phyloP scores from a whole-genome alignment of 2,888 invertebrate species.

The Atethmia centrago region DNA sequence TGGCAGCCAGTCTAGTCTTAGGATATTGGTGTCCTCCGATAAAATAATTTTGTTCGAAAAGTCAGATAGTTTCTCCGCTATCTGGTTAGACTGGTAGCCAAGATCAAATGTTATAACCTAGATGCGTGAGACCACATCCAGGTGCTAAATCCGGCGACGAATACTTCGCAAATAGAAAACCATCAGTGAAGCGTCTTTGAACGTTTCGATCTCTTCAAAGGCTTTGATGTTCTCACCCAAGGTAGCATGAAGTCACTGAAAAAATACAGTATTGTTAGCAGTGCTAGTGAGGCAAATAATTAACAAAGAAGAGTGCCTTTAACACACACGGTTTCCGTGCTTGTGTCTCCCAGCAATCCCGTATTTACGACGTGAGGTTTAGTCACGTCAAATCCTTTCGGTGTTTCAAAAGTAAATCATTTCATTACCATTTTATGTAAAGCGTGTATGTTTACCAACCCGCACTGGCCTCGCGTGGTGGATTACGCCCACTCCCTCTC shows the following conservation, averaged over 20 bases:
- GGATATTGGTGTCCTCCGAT: neutral
- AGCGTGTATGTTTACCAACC: neutral
- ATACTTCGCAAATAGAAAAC: conserved; percentile 25
- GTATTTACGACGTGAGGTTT: neutral
- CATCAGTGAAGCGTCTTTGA: conserved; percentile 83
- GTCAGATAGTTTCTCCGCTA: neutral
- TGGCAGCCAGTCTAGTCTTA: conserved; percentile 17
- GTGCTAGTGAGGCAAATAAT: neutral
- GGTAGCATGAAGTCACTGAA: conserved; percentile 84
- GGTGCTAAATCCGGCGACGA: conserved; percentile 3
- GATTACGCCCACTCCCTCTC: too few relatives aligned
- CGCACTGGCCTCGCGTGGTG: too few relatives aligned
- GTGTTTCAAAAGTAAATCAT: neutral
- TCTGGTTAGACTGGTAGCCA: conserved; percentile 3
- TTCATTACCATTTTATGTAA: neutral
- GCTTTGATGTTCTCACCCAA: conserved; percentile 84
- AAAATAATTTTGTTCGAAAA: neutral
- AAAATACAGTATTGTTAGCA: conserved; percentile 44
- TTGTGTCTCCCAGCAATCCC: neutral
- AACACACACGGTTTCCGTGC: neutral
- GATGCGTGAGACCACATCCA: conserved; percentile 12
- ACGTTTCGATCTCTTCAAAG: conserved; percentile 83
- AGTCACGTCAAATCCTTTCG: neutral
- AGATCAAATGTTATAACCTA: conserved; percentile 6
- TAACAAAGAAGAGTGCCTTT: neutral